Evolutionary conservation across 2,888 invertebrate genomes (phyloP).

Genomic region (Nomada hirtipes): DNA sequence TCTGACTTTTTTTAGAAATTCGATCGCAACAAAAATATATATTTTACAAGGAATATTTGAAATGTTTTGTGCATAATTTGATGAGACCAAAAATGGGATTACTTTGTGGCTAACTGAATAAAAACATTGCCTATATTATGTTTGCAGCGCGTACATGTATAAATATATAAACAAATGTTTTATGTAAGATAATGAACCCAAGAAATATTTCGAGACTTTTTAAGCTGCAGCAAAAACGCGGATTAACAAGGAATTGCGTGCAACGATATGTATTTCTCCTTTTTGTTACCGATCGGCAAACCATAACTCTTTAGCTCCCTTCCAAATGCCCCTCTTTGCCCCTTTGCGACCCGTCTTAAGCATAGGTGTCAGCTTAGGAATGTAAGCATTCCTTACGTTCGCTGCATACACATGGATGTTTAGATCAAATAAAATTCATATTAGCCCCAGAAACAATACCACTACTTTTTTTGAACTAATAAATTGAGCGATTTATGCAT

Average conservation of each 20-base stretch:
- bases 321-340: slow-evolving; percentile 26
- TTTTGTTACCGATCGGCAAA: slow-evolving; percentile 5
- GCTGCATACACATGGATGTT: background rate
- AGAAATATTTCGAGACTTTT: slow-evolving; percentile 13
- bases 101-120: no score
- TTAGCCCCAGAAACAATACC: background rate
- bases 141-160: no score
- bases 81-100: no score
- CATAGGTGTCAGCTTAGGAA: slow-evolving; percentile 67
- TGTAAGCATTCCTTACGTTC: slow-evolving; percentile 51
- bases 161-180: background rate
- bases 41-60: no score
- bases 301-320: slow-evolving; percentile 37
- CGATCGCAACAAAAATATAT: no score
- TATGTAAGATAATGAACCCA: background rate
- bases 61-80: no score
- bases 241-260: slow-evolving; percentile 20
- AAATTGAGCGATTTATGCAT: background rate
- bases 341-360: slow-evolving; percentile 13
- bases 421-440: background rate
- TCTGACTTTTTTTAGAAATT: no score
- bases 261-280: slow-evolving; percentile 4
- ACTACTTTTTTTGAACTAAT: background rate
- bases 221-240: background rate
- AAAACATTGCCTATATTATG: no score